These are phyloP conservation scores for Drosophila rellima DNA, from an alignment of 2,888 invertebrate genomes.

Conservation along the genomic window DNA sequence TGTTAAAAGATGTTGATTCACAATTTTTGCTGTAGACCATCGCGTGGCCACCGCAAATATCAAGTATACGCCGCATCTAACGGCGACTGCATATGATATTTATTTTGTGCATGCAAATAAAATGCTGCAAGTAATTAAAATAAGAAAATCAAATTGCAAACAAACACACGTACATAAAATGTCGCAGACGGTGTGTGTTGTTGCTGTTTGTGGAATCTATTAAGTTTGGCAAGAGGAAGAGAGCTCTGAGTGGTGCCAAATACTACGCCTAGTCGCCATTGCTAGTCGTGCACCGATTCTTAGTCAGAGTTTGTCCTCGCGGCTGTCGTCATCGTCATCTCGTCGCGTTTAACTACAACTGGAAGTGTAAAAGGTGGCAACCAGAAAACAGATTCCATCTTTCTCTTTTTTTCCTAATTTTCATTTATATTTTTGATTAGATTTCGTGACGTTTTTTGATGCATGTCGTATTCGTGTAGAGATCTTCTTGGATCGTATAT, in stretches of 20 bases:
- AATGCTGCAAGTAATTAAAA: constrained; percentile 74
- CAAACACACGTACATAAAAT: constrained; percentile 2
- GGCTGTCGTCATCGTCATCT: constrained; percentile 52
- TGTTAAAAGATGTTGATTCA: constrained; percentile 52
- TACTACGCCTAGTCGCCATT: constrained; percentile 56
- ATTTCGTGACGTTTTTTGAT: constrained; percentile 58
- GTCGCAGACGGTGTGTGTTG: constrained; percentile 24
- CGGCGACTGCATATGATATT: constrained; percentile 53
- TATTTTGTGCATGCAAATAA: constrained; percentile 52
- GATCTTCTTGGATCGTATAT: constrained; percentile 17
- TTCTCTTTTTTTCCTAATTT: neutral
- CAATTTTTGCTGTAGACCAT: constrained; percentile 45
- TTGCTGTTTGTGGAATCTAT: constrained; percentile 56
- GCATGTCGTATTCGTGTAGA: constrained; percentile 43
- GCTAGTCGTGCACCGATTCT: constrained; percentile 61
- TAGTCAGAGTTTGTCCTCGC: constrained; percentile 72
- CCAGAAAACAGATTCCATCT: neutral
- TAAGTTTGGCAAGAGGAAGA: constrained; percentile 51
- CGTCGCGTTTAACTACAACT: constrained; percentile 37
- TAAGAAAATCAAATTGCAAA: constrained; percentile 54
- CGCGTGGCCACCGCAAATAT: constrained; percentile 55
- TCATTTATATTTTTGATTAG: constrained; percentile 4
- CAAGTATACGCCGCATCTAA: constrained; percentile 55
- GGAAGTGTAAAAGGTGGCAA: constrained; percentile 40
- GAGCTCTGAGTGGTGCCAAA: constrained; percentile 5